Percentiles rank a stretch among this genome's conserved stretches.
Evolutionary conservation across 2,113 vertebrate genomes (phyloP).

Genomic region (Columba livia): DNA sequence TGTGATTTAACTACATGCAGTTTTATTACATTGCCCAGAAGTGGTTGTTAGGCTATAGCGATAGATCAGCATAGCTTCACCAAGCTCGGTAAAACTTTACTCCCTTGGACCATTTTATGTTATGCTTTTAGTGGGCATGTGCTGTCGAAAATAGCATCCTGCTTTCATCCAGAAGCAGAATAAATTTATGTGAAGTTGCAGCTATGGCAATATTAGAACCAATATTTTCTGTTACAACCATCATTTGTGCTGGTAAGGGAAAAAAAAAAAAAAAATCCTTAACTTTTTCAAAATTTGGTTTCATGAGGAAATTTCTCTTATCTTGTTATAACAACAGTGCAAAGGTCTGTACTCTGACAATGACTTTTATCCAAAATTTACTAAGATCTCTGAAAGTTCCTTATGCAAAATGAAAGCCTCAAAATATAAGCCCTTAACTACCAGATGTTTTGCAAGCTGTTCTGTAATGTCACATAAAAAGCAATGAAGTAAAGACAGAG

Average conservation of each 20-base stretch:
- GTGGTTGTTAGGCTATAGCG: background rate
- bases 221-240: background rate
- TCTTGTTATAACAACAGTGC: background rate
- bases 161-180: background rate
- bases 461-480: slow-evolving; percentile 22
- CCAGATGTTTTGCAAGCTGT: slow-evolving; percentile 59
- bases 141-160: background rate
- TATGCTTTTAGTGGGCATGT: background rate
- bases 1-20: background rate
- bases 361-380: slow-evolving; percentile 5
- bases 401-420: background rate
- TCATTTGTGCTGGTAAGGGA: background rate
- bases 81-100: background rate
- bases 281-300: background rate
- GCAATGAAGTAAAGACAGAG: slow-evolving; percentile 13
- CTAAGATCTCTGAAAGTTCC: background rate
- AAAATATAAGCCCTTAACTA: slow-evolving; percentile 22
- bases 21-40: background rate
- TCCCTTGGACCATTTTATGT: background rate
- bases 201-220: background rate
- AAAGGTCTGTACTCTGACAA: background rate
- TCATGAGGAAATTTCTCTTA: background rate
- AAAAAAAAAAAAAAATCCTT: background rate
- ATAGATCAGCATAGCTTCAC: background rate
- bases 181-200: background rate